A percentile compares a stretch with the other conserved stretches of the same genome.
These are phyloP conservation scores for Rostratula benghalensis DNA, from an alignment of 2,113 vertebrate genomes.

Conservation along the genomic window DNA sequence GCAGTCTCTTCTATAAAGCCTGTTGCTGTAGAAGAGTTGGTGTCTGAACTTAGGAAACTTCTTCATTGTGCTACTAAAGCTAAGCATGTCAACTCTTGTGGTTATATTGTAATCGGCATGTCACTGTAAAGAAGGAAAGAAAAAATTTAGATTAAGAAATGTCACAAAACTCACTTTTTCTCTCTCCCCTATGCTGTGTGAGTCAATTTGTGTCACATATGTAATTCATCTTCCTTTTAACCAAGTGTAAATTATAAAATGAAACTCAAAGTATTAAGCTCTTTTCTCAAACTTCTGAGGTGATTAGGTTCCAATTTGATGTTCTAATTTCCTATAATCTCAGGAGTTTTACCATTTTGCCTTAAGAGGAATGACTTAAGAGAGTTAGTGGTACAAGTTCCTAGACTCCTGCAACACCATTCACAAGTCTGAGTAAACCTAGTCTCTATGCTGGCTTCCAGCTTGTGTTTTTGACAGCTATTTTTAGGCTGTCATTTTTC, in stretches of 20 bases:
- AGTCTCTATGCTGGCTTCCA: neutral
- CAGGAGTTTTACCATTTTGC: neutral
- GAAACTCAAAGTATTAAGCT: neutral
- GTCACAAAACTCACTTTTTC: neutral
- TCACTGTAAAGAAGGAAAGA: constrained; percentile 30
- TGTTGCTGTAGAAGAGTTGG: neutral
- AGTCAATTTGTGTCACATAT: constrained; percentile 25
- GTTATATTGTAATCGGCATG: neutral
- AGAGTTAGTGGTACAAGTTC: neutral
- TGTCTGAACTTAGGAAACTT: neutral
- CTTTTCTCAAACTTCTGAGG: neutral
- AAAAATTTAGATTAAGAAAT: neutral
- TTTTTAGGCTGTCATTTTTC: neutral
- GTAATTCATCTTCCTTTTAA: constrained; percentile 60
- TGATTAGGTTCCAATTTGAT: constrained; percentile 17
- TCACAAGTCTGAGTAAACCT: neutral
- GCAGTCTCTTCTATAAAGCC: neutral
- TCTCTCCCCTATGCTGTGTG: neutral
- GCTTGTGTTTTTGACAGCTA: neutral
- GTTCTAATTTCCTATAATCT: constrained; percentile 20
- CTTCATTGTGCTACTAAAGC: neutral
- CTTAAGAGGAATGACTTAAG: neutral
- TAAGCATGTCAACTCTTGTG: neutral
- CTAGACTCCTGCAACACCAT: neutral
- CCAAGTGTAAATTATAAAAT: constrained; percentile 41